Base-by-base conservation (phyloP, 2,113 vertebrate genomes). In the Ceyx margarethae region DNA sequence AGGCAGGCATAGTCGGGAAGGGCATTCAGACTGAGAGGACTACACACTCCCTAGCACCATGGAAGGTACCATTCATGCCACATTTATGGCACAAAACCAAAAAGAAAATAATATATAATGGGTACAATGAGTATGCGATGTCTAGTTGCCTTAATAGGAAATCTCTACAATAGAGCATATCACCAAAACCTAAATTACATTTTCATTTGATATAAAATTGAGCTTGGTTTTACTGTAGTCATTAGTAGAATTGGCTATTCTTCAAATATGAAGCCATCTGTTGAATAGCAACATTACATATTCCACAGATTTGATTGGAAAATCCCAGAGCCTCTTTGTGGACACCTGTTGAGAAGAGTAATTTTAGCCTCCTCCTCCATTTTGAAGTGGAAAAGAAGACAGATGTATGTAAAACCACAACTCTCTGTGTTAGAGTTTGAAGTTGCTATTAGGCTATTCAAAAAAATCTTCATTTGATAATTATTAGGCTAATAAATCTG, bases 331-430 rank as follows among this genome's bases (percentile, higher is more conserved):
- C 37, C 77, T 90, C 64, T 91, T 89, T 66, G 60, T 81, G 73
- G 91, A 93, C 87, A 96, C 80, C 95, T 96, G 94, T 94, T 94
- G 89, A 95, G 58, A 96, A 92, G 73, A 88, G 84, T 94, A 96
- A 96, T 81, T 91, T 96, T 96, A 96, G 95, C 64, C 28, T 33
- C n/a, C 50, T 83, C 87, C 66, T 75, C 90, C 82, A 94, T 94
- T 94, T 95, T 94, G 87, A 94, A 97, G 77, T 86, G 85, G 89
- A 89, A 95, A 93, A 48, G 45, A 96, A 95, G 85, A 80, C 54
- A 92, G 79, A 94, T 88, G 78, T 48, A 89, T 72, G 33, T 74
- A 79, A 91, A 95, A 93, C 61, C 67, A 90, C 79, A 87, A 11
- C 40, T 69, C 73, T 62, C 21, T 64, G 53, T 86, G 78, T 67